phyloP scores from a whole-genome alignment of 2,113 vertebrate species.

The Planiliza haematocheilus region DNA sequence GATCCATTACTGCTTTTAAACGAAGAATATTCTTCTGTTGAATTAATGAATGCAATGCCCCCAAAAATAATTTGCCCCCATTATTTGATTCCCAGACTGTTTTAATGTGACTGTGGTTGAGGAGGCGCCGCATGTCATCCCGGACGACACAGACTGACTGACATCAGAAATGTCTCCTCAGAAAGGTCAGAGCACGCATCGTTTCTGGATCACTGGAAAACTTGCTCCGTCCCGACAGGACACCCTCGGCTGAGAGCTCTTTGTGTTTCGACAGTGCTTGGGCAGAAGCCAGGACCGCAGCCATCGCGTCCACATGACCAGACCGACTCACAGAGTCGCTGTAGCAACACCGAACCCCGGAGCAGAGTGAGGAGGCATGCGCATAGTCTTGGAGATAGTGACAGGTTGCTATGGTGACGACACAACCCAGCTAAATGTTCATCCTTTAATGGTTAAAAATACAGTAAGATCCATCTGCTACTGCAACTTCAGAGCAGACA shows the following conservation, averaged over 20 bases:
- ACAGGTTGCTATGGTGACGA: slow-evolving; percentile 30
- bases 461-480: too few species aligned
- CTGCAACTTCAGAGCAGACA: too few species aligned
- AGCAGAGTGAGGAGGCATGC: background rate
- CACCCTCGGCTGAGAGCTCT: background rate
- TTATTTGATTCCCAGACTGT: slow-evolving; percentile 20
- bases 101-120: slow-evolving; percentile 30
- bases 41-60: slow-evolving; percentile 11
- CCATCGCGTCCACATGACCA: slow-evolving; percentile 24
- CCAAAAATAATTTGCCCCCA: slow-evolving; percentile 8
- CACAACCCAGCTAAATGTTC: background rate
- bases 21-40: slow-evolving; percentile 1
- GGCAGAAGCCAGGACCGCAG: slow-evolving; percentile 4
- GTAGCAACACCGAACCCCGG: slow-evolving; percentile 37
- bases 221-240: background rate
- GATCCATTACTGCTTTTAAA: slow-evolving; percentile 21
- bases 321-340: slow-evolving; percentile 18
- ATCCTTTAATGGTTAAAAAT: background rate
- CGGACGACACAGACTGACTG: background rate
- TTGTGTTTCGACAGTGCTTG: slow-evolving; percentile 17
- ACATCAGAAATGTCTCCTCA: slow-evolving; percentile 1
- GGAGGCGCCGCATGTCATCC: slow-evolving; percentile 29
- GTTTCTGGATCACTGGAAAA: background rate
- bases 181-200: background rate
- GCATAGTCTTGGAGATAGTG: slow-evolving; percentile 16